A percentile compares a stretch with the other conserved stretches of the same genome.
Evolutionary conservation across 2,888 invertebrate species (phyloP).

Genomic region (Operophtera brumata): DNA sequence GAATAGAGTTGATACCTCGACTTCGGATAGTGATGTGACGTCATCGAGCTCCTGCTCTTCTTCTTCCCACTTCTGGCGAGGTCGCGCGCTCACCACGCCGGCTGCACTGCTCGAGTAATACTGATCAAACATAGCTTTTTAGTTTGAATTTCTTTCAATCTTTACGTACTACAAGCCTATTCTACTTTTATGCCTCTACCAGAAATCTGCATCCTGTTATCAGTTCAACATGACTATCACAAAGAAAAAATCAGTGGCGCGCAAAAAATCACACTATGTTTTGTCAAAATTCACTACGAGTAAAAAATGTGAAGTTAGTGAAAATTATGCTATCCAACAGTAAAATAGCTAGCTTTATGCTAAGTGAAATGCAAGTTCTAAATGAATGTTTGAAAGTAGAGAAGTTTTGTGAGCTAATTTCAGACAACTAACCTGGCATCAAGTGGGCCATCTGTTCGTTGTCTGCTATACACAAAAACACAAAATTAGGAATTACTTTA

Average conservation of each 20-base stretch:
- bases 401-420: constrained; percentile 10
- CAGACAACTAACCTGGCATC: constrained; percentile 38
- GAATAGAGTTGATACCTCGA: constrained; percentile 38
- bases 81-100: constrained; percentile 41
- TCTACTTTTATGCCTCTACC: too few species aligned
- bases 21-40: constrained; percentile 57
- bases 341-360: too few species aligned
- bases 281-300: too few species aligned
- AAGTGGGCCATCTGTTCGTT: constrained; percentile 37
- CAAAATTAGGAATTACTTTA: constrained; percentile 26
- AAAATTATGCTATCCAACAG: too few species aligned
- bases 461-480: constrained; percentile 34
- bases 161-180: too few species aligned
- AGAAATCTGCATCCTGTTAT: too few species aligned
- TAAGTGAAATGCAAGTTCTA: constrained; percentile 5
- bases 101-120: constrained; percentile 73
- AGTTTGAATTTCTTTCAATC: too few species aligned
- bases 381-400: not conserved
- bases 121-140: constrained; percentile 36
- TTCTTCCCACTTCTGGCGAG: constrained; percentile 47
- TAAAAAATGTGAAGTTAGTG: too few species aligned
- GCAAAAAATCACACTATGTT: too few species aligned
- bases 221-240: too few species aligned
- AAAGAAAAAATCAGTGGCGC: too few species aligned
- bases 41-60: constrained; percentile 52